Evolutionary conservation across 2,888 invertebrate species (phyloP).

Genomic region (Rhamphomyia laevipes): DNA sequence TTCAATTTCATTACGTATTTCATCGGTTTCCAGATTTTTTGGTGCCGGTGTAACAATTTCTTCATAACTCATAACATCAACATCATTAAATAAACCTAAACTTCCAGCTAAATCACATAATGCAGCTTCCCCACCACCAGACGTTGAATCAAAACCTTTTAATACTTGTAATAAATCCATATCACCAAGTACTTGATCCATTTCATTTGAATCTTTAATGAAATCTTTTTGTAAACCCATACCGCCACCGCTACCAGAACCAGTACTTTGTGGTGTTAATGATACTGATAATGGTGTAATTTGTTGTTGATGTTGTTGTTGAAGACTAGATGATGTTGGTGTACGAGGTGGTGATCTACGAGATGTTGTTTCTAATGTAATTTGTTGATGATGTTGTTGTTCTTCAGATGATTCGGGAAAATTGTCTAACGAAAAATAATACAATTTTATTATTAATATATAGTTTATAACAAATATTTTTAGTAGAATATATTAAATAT

Average conservation of each 20-base stretch:
- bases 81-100: conserved; percentile 20
- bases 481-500: too few species aligned
- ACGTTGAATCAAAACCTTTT: conserved; percentile 51
- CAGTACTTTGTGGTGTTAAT: conserved; percentile 25
- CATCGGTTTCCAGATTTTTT: conserved; percentile 14
- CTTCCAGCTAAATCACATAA: conserved; percentile 32
- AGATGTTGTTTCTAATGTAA: conserved; percentile 13
- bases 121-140: conserved; percentile 21
- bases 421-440: background rate
- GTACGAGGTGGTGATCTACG: conserved; percentile 13
- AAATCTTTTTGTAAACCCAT: conserved; percentile 45
- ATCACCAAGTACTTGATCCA: conserved; percentile 58
- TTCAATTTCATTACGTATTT: conserved; percentile 27
- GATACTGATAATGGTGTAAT: conserved; percentile 8
- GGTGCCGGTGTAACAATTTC: conserved; percentile 10
- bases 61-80: conserved; percentile 18
- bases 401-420: background rate
- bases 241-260: conserved; percentile 29
- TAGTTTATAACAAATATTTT: too few species aligned
- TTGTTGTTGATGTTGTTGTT: conserved; percentile 3
- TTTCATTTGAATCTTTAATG: conserved; percentile 48
- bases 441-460: too few species aligned
- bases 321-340: conserved; percentile 4
- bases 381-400: background rate
- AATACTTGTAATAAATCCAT: conserved; percentile 63